Conservation (phyloP, 53 echinoderm and acorn worm genomes). For the Actinopyga echinites region DNA sequence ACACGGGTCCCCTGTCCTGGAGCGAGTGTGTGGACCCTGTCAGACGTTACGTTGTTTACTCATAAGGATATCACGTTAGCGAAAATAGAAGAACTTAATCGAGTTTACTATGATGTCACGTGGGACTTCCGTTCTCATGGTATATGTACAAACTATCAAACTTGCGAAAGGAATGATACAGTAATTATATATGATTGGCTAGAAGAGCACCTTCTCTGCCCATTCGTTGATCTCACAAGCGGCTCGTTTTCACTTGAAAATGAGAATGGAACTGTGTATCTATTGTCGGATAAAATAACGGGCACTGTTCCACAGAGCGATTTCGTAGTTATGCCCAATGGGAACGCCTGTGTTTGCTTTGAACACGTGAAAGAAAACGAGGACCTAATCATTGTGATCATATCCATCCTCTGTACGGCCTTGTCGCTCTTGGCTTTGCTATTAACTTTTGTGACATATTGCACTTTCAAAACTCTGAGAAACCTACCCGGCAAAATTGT, state of each 20-base stretch:
- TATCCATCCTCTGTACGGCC: slow-evolving; percentile 47
- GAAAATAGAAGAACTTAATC: not conserved
- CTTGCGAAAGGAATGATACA: not conserved
- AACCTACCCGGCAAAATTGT: slow-evolving; percentile 57
- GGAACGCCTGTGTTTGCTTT: not conserved
- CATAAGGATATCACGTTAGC: not conserved
- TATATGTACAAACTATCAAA: too few relatives aligned
- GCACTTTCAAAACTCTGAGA: slow-evolving; percentile 49
- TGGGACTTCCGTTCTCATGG: not conserved
- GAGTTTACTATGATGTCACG: not conserved
- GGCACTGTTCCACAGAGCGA: too few relatives aligned
- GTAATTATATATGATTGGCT: not conserved
- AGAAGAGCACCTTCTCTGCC: not conserved
- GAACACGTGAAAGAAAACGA: not conserved
- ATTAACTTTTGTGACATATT: slow-evolving; percentile 56
- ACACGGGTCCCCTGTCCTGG: not conserved
- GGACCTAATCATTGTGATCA: not conserved
- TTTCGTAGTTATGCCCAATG: not conserved
- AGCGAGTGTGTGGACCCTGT: too few relatives aligned
- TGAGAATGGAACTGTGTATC: not conserved
- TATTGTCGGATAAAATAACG: not conserved
- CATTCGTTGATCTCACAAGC: not conserved
- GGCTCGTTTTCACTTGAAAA: not conserved
- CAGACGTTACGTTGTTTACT: not conserved
- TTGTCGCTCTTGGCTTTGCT: slow-evolving; percentile 52